Conservation (phyloP, 2,888 invertebrate genomes). For the Brenthis hecate region DNA sequence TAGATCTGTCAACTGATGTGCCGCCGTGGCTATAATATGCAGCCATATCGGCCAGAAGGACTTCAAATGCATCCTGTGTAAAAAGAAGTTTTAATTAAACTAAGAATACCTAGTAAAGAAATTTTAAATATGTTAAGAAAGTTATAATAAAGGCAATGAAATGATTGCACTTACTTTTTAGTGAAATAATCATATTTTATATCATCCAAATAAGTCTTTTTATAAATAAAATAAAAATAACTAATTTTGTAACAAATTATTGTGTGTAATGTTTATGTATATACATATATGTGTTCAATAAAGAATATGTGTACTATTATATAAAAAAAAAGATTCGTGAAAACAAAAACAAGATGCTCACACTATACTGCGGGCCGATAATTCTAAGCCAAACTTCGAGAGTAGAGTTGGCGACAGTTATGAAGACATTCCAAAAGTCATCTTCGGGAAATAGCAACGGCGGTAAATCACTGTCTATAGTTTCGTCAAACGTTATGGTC, state of each 20-base stretch:
- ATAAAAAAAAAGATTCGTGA: background rate
- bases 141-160: background rate
- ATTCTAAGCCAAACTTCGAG: constrained; percentile 86
- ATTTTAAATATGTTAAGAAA: too few species aligned
- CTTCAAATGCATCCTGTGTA: constrained; percentile 72
- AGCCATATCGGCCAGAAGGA: constrained; percentile 77
- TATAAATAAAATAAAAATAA: too few species aligned
- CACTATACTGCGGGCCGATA: constrained; percentile 84
- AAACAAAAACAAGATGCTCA: constrained; percentile 55
- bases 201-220: too few species aligned
- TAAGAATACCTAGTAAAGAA: too few species aligned
- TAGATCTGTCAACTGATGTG: constrained; percentile 68
- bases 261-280: background rate
- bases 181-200: too few species aligned
- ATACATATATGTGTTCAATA: too few species aligned
- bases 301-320: too few species aligned
- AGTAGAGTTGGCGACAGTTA: constrained; percentile 83
- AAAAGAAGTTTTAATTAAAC: too few species aligned
- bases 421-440: constrained; percentile 82
- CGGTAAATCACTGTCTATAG: constrained; percentile 69
- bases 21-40: constrained; percentile 68
- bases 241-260: background rate
- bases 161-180: background rate
- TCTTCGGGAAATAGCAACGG: constrained; percentile 73
- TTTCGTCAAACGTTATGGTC: constrained; percentile 51